Evolutionary conservation across 2,797 vertebrate species (phyloP), one percentile per base, ranked within the genome.

Genomic region (Gallirallus australis): DNA sequence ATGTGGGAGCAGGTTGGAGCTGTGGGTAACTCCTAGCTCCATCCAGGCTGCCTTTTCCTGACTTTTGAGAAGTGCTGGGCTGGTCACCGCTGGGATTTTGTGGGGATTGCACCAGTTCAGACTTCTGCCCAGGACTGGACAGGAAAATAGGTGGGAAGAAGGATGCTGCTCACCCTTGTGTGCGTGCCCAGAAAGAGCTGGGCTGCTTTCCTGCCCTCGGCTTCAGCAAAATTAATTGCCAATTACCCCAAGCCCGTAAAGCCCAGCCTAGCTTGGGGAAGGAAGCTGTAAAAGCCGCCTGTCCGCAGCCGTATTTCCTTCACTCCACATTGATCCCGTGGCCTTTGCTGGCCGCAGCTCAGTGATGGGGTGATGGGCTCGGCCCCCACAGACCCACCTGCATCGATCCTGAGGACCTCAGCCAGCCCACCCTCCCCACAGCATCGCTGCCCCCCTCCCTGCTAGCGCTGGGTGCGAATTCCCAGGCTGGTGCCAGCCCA

Each of bases 261-360:
- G 10, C 2, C 13, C 15, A 35, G 15, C 35, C 8, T 6, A 37
- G 72, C 12, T 54, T 42, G 76, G 73, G 85, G 86, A 27, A 78
- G 90, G 94, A 71, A 78, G 94, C 95, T 15, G 75, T 77, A 40
- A 90, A 78, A 95, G 53, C 90, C 1, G 4, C 1, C 1, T 1
- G 53, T 33, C 93, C 77, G 2, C 91, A 63, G 91, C 88, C 3
- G 21, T 68, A 81, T 87, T 90, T 96, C 93, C 91, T 89, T 71
- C 95, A 48, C 4, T 56, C 50, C 3, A 0, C 94, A 97, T 96
- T 27, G 97, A 97, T 97, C 94, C 95, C 79, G 18, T 31, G 91
- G 94, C 96, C 95, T 89, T 76, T 21, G 75, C 92, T 47, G 84
- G 77, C 96, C 93, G 1, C 15, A 11, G 78, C 23, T 6, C 12